A percentile compares a stretch with the other conserved stretches of the same genome.
phyloP scores from a whole-genome alignment of 2,113 vertebrate genomes.

The Menidia beryllina region DNA sequence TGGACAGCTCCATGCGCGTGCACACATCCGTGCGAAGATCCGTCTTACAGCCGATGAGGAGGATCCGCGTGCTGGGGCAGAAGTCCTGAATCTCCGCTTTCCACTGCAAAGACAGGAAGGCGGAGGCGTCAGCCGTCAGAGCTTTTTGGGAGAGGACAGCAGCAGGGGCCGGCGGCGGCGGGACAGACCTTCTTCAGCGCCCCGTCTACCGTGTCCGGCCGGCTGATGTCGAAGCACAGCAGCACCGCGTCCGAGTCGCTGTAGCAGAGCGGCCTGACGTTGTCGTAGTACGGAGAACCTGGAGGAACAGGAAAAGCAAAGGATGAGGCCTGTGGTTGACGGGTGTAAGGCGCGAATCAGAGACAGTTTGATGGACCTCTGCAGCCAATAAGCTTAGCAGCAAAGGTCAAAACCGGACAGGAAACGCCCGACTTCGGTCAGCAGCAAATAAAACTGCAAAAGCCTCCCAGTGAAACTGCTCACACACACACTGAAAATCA shows the following conservation, averaged over 20 bases:
- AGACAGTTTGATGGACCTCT: no score
- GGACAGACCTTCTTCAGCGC: slow-evolving; percentile 90
- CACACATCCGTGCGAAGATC: slow-evolving; percentile 94
- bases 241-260: slow-evolving; percentile 94
- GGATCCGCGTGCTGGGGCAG: slow-evolving; percentile 89
- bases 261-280: slow-evolving; percentile 96
- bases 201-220: slow-evolving; percentile 90
- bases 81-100: slow-evolving; percentile 94
- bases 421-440: no score
- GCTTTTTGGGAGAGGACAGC: background rate
- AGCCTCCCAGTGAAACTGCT: no score
- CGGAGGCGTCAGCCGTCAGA: background rate
- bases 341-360: no score
- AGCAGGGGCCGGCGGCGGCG: no score
- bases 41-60: slow-evolving; percentile 93
- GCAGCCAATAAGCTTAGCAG: no score
- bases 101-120: slow-evolving; percentile 83
- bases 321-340: background rate
- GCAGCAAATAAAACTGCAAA: no score
- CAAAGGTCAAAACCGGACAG: no score
- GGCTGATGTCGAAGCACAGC: slow-evolving; percentile 93
- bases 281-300: slow-evolving; percentile 97
- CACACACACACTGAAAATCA: no score
- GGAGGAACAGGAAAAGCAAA: slow-evolving; percentile 14
- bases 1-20: slow-evolving; percentile 94